Percentiles rank a stretch among this genome's conserved stretches.
These are phyloP conservation scores for Drosophila suboccidentalis DNA, from an alignment of 2,888 invertebrate genomes.

Conservation along the genomic window DNA sequence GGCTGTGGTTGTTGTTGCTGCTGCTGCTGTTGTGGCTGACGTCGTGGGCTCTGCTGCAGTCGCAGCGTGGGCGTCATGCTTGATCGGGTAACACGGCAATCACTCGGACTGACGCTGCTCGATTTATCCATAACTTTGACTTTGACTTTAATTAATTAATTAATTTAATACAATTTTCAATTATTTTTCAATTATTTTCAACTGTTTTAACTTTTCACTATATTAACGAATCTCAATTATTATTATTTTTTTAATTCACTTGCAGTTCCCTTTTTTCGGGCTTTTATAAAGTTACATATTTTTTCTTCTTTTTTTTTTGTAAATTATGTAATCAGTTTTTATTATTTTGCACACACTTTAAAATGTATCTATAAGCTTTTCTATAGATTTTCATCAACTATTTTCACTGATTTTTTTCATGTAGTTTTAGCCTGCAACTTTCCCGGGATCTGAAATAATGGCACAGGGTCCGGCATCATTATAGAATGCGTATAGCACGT, in stretches of 20 bases:
- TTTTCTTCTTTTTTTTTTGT: neutral
- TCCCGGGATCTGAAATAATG: slow-evolving; percentile 38
- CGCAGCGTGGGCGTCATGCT: slow-evolving; percentile 75
- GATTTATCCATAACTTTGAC: slow-evolving; percentile 70
- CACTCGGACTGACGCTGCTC: slow-evolving; percentile 78
- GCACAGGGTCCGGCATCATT: slow-evolving; percentile 30
- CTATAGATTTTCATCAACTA: neutral
- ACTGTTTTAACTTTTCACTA: neutral
- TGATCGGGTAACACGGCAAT: slow-evolving; percentile 79
- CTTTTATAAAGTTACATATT: neutral
- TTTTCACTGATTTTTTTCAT: neutral
- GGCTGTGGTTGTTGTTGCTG: slow-evolving; percentile 38
- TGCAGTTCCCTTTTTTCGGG: neutral
- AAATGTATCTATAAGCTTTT: neutral
- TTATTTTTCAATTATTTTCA: neutral
- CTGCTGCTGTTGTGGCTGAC: slow-evolving; percentile 46
- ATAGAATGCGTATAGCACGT: slow-evolving; percentile 11
- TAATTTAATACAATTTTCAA: neutral
- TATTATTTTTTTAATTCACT: neutral
- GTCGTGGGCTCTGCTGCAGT: slow-evolving; percentile 69
- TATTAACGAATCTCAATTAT: neutral
- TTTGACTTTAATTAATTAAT: neutral
- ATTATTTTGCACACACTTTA: neutral
- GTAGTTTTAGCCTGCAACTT: slow-evolving; percentile 41
- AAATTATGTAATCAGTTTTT: neutral